These are phyloP conservation scores for Tridacna gigas DNA, from an alignment of 2,888 invertebrate genomes.

Conservation along the genomic window DNA sequence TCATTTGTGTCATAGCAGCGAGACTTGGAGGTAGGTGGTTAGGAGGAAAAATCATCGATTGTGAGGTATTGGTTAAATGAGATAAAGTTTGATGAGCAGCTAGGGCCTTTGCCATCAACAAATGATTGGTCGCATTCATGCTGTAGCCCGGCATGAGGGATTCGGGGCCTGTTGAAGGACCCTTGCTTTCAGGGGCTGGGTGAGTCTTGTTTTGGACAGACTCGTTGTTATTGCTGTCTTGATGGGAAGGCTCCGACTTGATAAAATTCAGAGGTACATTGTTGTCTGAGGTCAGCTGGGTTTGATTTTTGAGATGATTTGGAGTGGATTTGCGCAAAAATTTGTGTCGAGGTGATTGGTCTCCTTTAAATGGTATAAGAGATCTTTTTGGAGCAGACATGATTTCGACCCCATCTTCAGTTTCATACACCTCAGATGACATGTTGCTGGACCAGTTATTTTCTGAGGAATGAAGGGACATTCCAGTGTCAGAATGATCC, in stretches of 20 bases:
- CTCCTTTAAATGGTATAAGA: slow-evolving; percentile 67
- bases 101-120: slow-evolving; percentile 62
- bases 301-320: slow-evolving; percentile 52
- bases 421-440: slow-evolving; percentile 59
- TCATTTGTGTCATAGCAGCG: slow-evolving; percentile 65
- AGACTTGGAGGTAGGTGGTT: slow-evolving; percentile 64
- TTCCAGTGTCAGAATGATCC: slow-evolving; percentile 50
- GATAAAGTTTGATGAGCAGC: slow-evolving; percentile 59
- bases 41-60: slow-evolving; percentile 55
- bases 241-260: slow-evolving; percentile 44
- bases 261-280: slow-evolving; percentile 56
- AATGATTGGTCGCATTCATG: slow-evolving; percentile 58
- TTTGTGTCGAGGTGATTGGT: slow-evolving; percentile 57
- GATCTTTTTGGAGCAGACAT: slow-evolving; percentile 74
- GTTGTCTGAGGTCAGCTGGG: slow-evolving; percentile 67
- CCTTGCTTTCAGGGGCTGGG: slow-evolving; percentile 21
- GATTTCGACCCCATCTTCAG: slow-evolving; percentile 68
- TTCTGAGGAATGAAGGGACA: slow-evolving; percentile 59
- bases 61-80: slow-evolving; percentile 62
- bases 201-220: slow-evolving; percentile 4
- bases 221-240: slow-evolving; percentile 57
- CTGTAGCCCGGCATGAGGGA: slow-evolving; percentile 45
- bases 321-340: slow-evolving; percentile 71
- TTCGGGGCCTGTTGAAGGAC: slow-evolving; percentile 31
- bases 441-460: slow-evolving; percentile 63